phyloP scores from a whole-genome alignment of 2,797 vertebrate species.

The Thaleichthys pacificus region DNA sequence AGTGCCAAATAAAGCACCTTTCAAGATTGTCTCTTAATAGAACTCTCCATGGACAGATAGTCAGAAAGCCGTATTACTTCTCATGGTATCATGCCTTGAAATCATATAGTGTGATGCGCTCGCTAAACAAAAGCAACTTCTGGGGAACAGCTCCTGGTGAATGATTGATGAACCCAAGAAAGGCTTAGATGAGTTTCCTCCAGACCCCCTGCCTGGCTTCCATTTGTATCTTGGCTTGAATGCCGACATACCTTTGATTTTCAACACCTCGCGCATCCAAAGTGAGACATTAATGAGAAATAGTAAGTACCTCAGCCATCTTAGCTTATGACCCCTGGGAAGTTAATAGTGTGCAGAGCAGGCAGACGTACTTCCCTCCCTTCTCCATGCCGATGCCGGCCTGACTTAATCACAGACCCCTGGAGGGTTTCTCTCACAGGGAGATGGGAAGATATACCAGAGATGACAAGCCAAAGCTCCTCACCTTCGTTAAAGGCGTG shows the following conservation, averaged over 20 bases:
- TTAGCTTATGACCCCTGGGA: constrained; percentile 29
- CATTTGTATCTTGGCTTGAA: constrained; percentile 14
- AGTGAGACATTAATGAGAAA: constrained; percentile 16
- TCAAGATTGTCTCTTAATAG: not conserved
- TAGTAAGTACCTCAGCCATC: not conserved
- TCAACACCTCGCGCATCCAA: not conserved
- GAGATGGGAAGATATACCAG: constrained; percentile 9
- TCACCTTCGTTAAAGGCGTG: constrained; percentile 16
- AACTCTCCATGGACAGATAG: not conserved
- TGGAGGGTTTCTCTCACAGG: constrained; percentile 27
- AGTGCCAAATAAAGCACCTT: too few species aligned
- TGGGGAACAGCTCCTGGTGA: not conserved
- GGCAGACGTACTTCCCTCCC: constrained; percentile 3
- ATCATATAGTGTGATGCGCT: not conserved
- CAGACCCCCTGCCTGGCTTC: not conserved
- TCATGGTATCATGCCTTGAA: not conserved
- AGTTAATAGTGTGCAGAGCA: constrained; percentile 8
- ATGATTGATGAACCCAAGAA: not conserved
- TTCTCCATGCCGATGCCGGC: constrained; percentile 14
- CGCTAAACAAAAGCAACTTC: not conserved
- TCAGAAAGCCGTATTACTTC: not conserved
- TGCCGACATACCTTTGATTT: not conserved
- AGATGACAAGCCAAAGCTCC: constrained; percentile 14
- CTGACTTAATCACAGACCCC: constrained; percentile 29
- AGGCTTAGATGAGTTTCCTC: not conserved